phyloP scores from a whole-genome alignment of 1,140 invertebrate genomes.

The Bombus pascuorum region DNA sequence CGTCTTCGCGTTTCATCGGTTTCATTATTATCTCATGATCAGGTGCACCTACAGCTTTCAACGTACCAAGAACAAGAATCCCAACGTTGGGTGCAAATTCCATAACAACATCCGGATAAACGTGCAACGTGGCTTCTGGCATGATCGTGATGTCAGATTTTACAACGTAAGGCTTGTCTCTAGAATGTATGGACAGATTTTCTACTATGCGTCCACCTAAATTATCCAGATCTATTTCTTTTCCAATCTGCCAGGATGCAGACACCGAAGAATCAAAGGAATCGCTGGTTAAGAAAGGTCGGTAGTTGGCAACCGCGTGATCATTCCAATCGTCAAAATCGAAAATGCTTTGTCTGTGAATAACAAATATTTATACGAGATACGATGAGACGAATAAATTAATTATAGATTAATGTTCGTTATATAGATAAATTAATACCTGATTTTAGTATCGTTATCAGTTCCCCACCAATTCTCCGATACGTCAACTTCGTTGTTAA shows the following conservation, averaged over 20 bases:
- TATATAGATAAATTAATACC: constrained; percentile 37
- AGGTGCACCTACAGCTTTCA: constrained; percentile 92
- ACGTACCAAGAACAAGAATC: constrained; percentile 95
- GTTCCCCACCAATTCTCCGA: constrained; percentile 98
- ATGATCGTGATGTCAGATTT: constrained; percentile 97
- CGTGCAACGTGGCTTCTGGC: constrained; percentile 93
- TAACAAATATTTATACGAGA: background rate
- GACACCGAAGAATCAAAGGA: constrained; percentile 90
- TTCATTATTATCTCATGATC: constrained; percentile 93
- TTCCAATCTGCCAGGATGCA: constrained; percentile 83
- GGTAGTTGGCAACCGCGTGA: constrained; percentile 95
- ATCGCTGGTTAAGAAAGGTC: constrained; percentile 92
- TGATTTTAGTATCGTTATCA: constrained; percentile 87
- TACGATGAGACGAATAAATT: background rate
- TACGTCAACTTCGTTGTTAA: constrained; percentile 94
- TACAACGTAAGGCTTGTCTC: constrained; percentile 91
- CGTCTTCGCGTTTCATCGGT: constrained; percentile 82
- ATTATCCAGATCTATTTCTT: constrained; percentile 85
- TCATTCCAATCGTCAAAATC: constrained; percentile 99
- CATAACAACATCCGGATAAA: constrained; percentile 94
- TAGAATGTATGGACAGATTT: constrained; percentile 87
- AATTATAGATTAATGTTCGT: background rate
- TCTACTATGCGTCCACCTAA: constrained; percentile 93
- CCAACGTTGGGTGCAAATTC: constrained; percentile 98
- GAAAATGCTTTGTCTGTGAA: constrained; percentile 90